Evolutionary conservation across 2,113 vertebrate species (phyloP), one percentile per base, ranked within the genome.

Genomic region (Halcyon senegalensis): DNA sequence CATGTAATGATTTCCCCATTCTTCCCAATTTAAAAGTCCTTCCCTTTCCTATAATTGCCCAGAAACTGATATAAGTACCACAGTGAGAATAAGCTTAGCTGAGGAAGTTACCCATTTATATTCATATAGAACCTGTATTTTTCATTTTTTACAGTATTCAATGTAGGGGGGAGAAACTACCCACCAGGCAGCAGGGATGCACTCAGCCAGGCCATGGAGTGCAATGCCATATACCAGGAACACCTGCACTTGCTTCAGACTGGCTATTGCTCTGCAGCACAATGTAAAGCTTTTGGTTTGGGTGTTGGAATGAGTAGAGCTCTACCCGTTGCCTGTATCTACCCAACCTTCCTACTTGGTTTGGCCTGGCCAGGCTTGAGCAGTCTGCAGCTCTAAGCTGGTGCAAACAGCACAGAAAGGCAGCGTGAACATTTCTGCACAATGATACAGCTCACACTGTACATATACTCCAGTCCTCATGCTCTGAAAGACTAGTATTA

Each of bases 241-340:
- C 63, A 44, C 6, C 58, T 5, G 6, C 0, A 0, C 51, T 51
- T 30, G 10, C 50, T 84, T 78, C 73, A 66, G 41, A 58, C 3
- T 59, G 56, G 50, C 64, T 69, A 13, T 2, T 19, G 44, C 50
- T 31, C 56, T 0, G 1, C 41, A 18, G 33, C 37, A n/a, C 60
- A 63, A 12, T 0, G 0, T 8, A 62, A 78, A 66, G 20, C 30
- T 43, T 77, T 44, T 19, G 28, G 27, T 20, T 13, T 37, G 41
- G 25, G 24, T 25, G 51, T 73, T 63, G 41, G 46, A 33, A 75
- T 73, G 25, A 63, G 50, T 35, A 77, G 35, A 68, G 31, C n/a
- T 41, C 50, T 16, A n/a, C 6, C 39, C 55, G 18, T 6, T 23
- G 41, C 31, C 55, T 58, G 15, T 28, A 90, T 28, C 35, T 27